These are phyloP conservation scores for Ameiurus melas DNA, from an alignment of 2,113 vertebrate species.

Conservation along the genomic window DNA sequence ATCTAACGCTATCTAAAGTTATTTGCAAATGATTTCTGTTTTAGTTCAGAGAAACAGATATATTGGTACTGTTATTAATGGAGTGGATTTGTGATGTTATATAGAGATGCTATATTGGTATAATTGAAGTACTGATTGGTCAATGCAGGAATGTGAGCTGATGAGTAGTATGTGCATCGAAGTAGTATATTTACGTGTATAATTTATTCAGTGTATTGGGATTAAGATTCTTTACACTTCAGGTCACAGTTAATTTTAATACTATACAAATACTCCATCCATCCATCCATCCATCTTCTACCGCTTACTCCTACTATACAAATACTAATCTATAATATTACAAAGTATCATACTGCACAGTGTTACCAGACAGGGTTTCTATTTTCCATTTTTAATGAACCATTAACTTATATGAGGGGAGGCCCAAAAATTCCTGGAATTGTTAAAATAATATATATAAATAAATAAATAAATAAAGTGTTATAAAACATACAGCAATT, in stretches of 20 bases:
- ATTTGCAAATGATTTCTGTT: neutral
- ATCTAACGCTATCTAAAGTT: neutral
- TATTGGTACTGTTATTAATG: neutral
- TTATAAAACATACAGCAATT: no score
- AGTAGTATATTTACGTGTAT: neutral
- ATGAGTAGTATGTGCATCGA: neutral
- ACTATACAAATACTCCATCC: no score
- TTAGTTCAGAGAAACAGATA: neutral
- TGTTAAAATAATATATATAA: no score
- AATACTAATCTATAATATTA: no score
- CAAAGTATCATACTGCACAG: neutral
- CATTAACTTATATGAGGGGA: neutral
- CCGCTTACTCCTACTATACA: no score
- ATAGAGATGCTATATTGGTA: neutral
- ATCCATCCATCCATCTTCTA: no score
- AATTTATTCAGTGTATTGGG: no score
- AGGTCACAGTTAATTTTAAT: no score
- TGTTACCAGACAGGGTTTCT: neutral
- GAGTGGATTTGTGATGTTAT: neutral
- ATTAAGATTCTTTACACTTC: no score
- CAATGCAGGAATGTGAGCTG: neutral
- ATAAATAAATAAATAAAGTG: no score
- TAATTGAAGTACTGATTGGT: neutral
- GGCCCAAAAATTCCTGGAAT: no score
- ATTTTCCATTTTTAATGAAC: neutral